phyloP scores from a whole-genome alignment of 53 echinoderm and acorn worm genomes.

The Antedon mediterranea region DNA sequence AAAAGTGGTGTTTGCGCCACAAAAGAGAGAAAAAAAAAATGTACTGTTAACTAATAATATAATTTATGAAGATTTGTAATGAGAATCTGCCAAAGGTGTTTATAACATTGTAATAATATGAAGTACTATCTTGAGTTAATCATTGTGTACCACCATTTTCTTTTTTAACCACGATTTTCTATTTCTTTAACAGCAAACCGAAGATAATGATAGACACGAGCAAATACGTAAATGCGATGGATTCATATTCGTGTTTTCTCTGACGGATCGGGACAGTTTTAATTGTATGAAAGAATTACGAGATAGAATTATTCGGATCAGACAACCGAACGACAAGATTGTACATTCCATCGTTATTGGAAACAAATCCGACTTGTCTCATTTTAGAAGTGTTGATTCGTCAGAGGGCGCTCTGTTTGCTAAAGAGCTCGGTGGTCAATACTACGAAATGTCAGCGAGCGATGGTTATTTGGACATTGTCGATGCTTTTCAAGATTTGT shows the following conservation, averaged over 20 bases:
- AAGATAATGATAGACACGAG: constrained; percentile 49
- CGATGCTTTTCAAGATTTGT: constrained; percentile 70
- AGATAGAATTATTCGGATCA: constrained; percentile 16
- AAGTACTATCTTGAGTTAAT: too few relatives aligned
- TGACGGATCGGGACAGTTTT: constrained; percentile 65
- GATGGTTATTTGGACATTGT: constrained; percentile 51
- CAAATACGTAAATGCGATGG: constrained; percentile 64
- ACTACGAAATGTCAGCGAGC: constrained; percentile 70
- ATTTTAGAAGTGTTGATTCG: constrained; percentile 42
- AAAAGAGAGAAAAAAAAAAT: too few relatives aligned
- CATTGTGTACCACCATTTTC: too few relatives aligned
- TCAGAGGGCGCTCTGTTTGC: constrained; percentile 71
- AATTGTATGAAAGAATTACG: constrained; percentile 38
- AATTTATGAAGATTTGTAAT: too few relatives aligned
- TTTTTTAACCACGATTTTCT: too few relatives aligned
- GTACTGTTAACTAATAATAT: too few relatives aligned
- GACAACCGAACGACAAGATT: constrained; percentile 36
- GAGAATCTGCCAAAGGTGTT: too few relatives aligned
- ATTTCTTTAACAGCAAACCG: constrained; percentile 36
- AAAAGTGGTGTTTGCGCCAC: too few relatives aligned
- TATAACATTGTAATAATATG: too few relatives aligned
- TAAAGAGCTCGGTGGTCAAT: constrained; percentile 59
- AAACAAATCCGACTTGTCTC: constrained; percentile 87
- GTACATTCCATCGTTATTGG: constrained; percentile 52
- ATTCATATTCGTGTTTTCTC: constrained; percentile 67